These are phyloP conservation scores for Drosophila bifasciata DNA, from an alignment of 1,140 invertebrate species.

Conservation along the genomic window DNA sequence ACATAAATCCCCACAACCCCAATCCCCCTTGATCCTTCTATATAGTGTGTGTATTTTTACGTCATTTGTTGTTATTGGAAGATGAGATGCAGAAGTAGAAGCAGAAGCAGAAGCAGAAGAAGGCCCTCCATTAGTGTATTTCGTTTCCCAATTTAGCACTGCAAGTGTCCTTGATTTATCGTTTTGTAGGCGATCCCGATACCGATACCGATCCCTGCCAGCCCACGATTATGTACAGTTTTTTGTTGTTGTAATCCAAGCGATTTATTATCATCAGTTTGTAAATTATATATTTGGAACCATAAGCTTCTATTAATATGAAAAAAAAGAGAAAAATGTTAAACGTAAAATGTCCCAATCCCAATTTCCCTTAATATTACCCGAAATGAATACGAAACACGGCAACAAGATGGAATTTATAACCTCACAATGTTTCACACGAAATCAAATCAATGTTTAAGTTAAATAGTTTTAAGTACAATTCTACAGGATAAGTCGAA, in stretches of 20 bases:
- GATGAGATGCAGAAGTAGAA: background rate
- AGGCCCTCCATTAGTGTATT: constrained; percentile 64
- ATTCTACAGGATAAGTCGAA: constrained; percentile 35
- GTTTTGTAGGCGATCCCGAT: constrained; percentile 32
- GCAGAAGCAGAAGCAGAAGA: constrained; percentile 29
- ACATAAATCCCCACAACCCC: background rate
- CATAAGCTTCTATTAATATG: constrained; percentile 11
- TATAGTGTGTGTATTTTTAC: constrained; percentile 58
- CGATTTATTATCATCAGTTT: constrained; percentile 12
- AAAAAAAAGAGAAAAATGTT: constrained; percentile 19
- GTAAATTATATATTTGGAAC: constrained; percentile 36
- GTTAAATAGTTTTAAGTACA: constrained; percentile 78
- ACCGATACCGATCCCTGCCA: background rate
- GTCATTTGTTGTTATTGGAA: constrained; percentile 48
- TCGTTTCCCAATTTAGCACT: constrained; percentile 51
- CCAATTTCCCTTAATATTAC: background rate
- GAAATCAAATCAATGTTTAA: constrained; percentile 82
- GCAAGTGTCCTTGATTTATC: constrained; percentile 51
- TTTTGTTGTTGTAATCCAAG: constrained; percentile 27
- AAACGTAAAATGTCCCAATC: background rate
- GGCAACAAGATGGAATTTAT: constrained; percentile 68
- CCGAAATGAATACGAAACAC: constrained; percentile 20
- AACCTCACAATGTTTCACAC: constrained; percentile 73
- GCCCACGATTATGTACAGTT: constrained; percentile 35
- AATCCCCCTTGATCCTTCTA: constrained; percentile 15